Evolutionary conservation across 2,113 vertebrate species (phyloP), one percentile per base, ranked within the genome.

Genomic region (Suncus etruscus): DNA sequence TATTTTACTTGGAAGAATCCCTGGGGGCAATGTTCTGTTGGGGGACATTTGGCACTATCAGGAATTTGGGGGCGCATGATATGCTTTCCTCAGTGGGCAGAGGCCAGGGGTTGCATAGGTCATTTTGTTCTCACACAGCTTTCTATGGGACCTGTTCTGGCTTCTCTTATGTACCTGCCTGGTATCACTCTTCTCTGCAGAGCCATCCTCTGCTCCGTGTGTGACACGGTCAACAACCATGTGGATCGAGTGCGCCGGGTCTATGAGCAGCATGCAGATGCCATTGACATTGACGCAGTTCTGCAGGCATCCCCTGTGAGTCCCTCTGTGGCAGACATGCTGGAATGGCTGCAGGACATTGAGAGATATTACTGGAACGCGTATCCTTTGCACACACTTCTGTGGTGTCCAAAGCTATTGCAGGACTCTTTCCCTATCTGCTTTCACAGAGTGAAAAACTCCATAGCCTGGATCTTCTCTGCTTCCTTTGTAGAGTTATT

Each of bases 261-360:
- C 54, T 98, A 98, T 8, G 97, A 98, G 90, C 97, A 98, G 75
- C 96, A 96, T 0, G 69, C 94, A 16, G 95, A 97, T 1, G 29
- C 24, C 0, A 87, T 98, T 25, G 95, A 97, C 75, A 82, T 98
- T 1, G 63, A 69, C 2, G 87, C 27, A 0, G 86, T 96, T 3
- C 96, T 98, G 0, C 87, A 96, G 90, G 98, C 98, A 0, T 98
- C 98, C 0, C 95, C 94, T 4, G 39, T 86, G n/a, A 95, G 96
- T 51, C 99, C 99, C 0, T 99, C 99, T 0, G 84, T 99, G 90
- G 97, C 98, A 0, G 99, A 99, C 58, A 98, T 98, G 97, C 78
- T 99, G 95, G 98, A 98, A 91, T 99, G 98, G 98, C 96, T 99
- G 90, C 98, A 98, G 87, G 98, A 99, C 24, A 97, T 98, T 0